Evolutionary conservation across 2,797 vertebrate species (phyloP).

Genomic region (Pseudochirops cupreus): DNA sequence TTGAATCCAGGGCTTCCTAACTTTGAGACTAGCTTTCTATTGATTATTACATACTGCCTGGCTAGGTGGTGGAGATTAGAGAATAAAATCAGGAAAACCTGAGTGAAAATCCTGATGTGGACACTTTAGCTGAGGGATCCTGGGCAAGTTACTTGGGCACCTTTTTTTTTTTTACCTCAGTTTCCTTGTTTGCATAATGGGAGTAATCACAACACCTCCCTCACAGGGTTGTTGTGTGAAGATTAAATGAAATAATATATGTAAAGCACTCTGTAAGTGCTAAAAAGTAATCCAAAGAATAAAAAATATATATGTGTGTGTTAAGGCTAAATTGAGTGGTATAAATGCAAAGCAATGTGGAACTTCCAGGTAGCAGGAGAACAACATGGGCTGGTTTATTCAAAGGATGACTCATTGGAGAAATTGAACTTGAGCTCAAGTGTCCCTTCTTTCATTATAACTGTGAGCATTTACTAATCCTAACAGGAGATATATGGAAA

Average conservation of each 20-base stretch:
- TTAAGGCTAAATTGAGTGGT: background rate
- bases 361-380: background rate
- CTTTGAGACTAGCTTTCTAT: background rate
- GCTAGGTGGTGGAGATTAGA: background rate
- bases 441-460: background rate
- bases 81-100: background rate
- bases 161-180: background rate
- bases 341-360: background rate
- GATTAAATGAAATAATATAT: conserved; percentile 37
- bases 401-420: background rate
- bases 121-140: background rate
- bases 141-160: conserved; percentile 7
- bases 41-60: background rate
- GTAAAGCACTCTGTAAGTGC: background rate
- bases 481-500: background rate
- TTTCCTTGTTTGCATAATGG: conserved; percentile 15
- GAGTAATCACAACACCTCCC: background rate
- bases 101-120: background rate
- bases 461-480: background rate
- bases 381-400: background rate
- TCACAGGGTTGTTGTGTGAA: background rate
- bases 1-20: background rate
- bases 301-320: background rate
- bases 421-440: background rate
- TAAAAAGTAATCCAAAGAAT: background rate